Percentiles rank a stretch among this genome's conserved stretches.
phyloP scores from a whole-genome alignment of 1,140 invertebrate genomes.

The Latrodectus geometricus region DNA sequence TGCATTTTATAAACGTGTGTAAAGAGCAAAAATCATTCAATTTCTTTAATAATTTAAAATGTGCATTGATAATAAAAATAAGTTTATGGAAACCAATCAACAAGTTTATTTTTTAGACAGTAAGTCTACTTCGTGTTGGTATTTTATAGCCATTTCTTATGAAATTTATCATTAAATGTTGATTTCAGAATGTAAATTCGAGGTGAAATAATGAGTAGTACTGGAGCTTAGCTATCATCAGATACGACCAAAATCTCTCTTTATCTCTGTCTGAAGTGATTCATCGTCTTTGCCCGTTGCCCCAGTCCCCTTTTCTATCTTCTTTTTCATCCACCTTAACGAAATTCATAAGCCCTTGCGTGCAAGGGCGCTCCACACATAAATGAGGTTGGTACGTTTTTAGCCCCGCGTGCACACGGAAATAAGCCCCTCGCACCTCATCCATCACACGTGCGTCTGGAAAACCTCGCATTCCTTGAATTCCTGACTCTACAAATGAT shows the following conservation, averaged over 20 bases:
- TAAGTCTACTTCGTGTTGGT: too few relatives aligned
- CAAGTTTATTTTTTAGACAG: too few relatives aligned
- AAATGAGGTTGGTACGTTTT: conserved; percentile 53
- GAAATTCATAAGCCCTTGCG: conserved; percentile 40
- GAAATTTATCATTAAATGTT: too few relatives aligned
- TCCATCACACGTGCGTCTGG: conserved; percentile 35
- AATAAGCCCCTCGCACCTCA: conserved; percentile 40
- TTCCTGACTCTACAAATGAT: conserved; percentile 53
- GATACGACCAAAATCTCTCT: neutral
- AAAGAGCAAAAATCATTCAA: too few relatives aligned
- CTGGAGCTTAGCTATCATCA: too few relatives aligned
- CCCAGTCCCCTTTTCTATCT: neutral
- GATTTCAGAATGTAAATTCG: too few relatives aligned
- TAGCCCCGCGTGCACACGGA: conserved; percentile 17
- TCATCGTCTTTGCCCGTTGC: conserved; percentile 9
- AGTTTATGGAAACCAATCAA: too few relatives aligned
- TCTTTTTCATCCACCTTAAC: conserved; percentile 13
- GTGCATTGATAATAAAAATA: too few relatives aligned
- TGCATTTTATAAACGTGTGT: too few relatives aligned
- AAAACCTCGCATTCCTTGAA: conserved; percentile 42
- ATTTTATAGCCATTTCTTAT: too few relatives aligned
- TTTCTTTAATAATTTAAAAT: too few relatives aligned
- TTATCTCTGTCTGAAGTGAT: conserved; percentile 27
- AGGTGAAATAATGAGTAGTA: too few relatives aligned
- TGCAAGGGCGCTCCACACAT: conserved; percentile 38